Evolutionary conservation across 2,113 vertebrate genomes (phyloP).

Genomic region (Toxostoma redivivum): DNA sequence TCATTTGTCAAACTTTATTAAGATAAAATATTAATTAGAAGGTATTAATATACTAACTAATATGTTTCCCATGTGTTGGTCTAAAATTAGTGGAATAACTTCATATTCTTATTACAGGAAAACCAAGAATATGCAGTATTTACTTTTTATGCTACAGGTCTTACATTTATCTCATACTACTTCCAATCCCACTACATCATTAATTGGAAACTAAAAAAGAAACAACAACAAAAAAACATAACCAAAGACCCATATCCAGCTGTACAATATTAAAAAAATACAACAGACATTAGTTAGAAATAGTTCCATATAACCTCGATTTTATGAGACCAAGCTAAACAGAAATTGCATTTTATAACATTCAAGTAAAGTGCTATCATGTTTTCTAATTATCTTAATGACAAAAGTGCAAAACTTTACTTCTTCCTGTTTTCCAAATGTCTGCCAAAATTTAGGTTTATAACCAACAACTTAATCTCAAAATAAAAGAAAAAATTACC

Average conservation of each 20-base stretch:
- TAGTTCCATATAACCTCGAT: rapidly evolving
- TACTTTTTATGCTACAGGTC: neutral
- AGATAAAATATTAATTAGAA: neutral
- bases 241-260: neutral
- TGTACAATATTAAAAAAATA: neutral
- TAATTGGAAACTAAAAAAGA: neutral
- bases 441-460: neutral
- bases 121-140: neutral
- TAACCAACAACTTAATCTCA: neutral
- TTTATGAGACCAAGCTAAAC: neutral
- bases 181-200: neutral
- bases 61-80: neutral
- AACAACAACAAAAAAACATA: rapidly evolving
- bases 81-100: neutral
- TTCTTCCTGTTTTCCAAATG: neutral
- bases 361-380: neutral
- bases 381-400: neutral
- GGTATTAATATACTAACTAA: neutral
- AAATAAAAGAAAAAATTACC: neutral
- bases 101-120: neutral
- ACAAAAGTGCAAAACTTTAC: neutral
- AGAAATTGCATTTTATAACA: neutral
- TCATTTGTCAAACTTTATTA: neutral
- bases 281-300: neutral
- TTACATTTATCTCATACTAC: neutral